Evolutionary conservation across 2,888 invertebrate genomes (phyloP), one percentile per base, ranked within the genome.

Genomic region (Linyphia triangularis): DNA sequence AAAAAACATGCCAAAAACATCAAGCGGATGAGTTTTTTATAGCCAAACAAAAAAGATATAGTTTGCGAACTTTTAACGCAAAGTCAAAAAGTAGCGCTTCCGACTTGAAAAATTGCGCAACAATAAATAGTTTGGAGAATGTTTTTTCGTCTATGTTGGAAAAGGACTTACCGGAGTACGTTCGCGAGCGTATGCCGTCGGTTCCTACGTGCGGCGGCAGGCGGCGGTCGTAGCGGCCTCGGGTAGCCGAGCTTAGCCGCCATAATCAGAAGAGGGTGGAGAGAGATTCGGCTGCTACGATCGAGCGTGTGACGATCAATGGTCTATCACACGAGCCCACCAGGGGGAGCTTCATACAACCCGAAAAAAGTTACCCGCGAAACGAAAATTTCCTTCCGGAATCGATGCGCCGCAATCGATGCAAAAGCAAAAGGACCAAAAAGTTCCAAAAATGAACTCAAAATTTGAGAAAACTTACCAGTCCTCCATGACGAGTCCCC

Each of bases 111-210:
- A n/a, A n/a, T n/a, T n/a, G n/a, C n/a, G n/a, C n/a, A n/a, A n/a
- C n/a, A n/a, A n/a, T n/a, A n/a, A n/a, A n/a, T n/a, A n/a, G n/a
- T n/a, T n/a, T n/a, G n/a, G n/a, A n/a, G n/a, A n/a, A n/a, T n/a
- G n/a, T n/a, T n/a, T n/a, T n/a, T n/a, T n/a, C n/a, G n/a, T n/a
- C n/a, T n/a, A n/a, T n/a, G n/a, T n/a, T n/a, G n/a, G n/a, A n/a
- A n/a, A n/a, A 9, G 22, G 51, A 82, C 84, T 89, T 79, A 89
- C 89, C 89, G 89, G 33, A 89, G 84, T n/a, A 89, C 89, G 67
- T 89, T 89, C 24, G 89, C 89, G 59, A 89, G 84, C 57, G 89
- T 89, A 73, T 89, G 89, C 33, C 88, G 77, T 30, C 89, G 84
- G 77, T 85, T 79, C 37, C 84, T 73, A 24, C 88, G 81, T 2